Evolutionary conservation across 2,113 vertebrate genomes (phyloP).

Genomic region (Syrmaticus mikado): DNA sequence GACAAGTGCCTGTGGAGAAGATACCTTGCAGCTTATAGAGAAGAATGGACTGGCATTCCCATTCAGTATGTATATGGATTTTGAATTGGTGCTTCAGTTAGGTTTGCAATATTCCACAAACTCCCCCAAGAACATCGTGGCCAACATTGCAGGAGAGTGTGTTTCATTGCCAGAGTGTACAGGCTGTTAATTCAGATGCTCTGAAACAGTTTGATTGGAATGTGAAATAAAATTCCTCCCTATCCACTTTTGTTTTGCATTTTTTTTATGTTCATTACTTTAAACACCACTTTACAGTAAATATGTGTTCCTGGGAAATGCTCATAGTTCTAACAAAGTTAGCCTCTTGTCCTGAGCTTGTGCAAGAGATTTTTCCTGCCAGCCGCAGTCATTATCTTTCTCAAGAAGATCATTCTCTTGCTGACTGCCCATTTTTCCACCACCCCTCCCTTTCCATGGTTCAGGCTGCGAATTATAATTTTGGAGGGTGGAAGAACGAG

Average conservation of each 20-base stretch:
- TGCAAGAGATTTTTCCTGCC: not conserved
- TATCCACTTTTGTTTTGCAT: not conserved
- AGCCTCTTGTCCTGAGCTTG: constrained; percentile 34
- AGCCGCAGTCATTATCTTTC: not conserved
- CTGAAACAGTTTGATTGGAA: constrained; percentile 22
- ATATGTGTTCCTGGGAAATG: not conserved
- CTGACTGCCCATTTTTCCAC: not conserved
- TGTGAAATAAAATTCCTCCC: not conserved
- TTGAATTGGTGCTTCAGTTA: not conserved
- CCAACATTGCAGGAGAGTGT: not conserved
- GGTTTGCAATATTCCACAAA: not conserved
- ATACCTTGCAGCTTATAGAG: constrained; percentile 90
- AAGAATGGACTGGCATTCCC: constrained; percentile 94
- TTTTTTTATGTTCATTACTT: constrained; percentile 23
- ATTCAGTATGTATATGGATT: constrained; percentile 86
- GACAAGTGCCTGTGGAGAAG: constrained; percentile 88
- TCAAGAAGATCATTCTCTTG: not conserved
- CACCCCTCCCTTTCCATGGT: not conserved
- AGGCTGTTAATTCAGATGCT: not conserved
- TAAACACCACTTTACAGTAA: not conserved
- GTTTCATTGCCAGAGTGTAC: not conserved
- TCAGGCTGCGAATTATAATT: not conserved
- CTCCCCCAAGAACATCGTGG: not conserved
- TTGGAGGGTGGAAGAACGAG: not conserved
- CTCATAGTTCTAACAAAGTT: constrained; percentile 20